Evolutionary conservation across 2,888 invertebrate species (phyloP), one percentile per base, ranked within the genome.

Genomic region (Netelia inedita): DNA sequence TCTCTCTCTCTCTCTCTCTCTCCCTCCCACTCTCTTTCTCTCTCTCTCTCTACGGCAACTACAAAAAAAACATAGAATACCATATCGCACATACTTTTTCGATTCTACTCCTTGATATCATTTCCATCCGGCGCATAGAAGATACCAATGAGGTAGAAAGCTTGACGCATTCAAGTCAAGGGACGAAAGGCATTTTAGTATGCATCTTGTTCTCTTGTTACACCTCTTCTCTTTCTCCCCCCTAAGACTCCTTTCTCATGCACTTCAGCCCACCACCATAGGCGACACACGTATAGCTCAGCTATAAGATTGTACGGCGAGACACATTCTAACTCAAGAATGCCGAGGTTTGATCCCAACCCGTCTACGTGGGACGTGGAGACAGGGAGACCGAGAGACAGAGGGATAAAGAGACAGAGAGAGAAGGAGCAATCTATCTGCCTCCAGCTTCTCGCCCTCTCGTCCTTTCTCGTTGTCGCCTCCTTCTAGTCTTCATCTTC

Each of bases 201-300:
- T 79, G 63, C 55, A 14, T 73, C 46, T 35, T 14, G 59, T 69
- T 50, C 68, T 69, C 9, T 21, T 0, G 16, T 59, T n/a, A 23
- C 76, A 59, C 76, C 68, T 73, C 69, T 76, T 73, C 69, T 76
- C 71, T 86, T 50, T 82, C 78, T 83, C 50, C 57, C 28, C 55
- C 14, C 59, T 43, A 11, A 14, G 14, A 46, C 11, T 46, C 46
- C 46, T 46, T 6, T 46, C 46, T 46, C 46, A 46, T 46, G 11
- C 46, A 46, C 46, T 46, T 46, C 10, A 10, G 14, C 46, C 46
- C 11, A 46, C 46, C 28, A 28, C 28, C 21, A 41, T 53, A 16
- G 50, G 11, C 8, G 21, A 23, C 28, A 23, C 57, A 41, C 71
- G 2, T 57, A 35, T 46, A 46, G 46, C 57, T 69, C 16, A 59